Percentiles rank a stretch among this genome's conserved stretches.
These are phyloP conservation scores for Donacobius atricapilla DNA, from an alignment of 2,113 vertebrate species.

Conservation along the genomic window DNA sequence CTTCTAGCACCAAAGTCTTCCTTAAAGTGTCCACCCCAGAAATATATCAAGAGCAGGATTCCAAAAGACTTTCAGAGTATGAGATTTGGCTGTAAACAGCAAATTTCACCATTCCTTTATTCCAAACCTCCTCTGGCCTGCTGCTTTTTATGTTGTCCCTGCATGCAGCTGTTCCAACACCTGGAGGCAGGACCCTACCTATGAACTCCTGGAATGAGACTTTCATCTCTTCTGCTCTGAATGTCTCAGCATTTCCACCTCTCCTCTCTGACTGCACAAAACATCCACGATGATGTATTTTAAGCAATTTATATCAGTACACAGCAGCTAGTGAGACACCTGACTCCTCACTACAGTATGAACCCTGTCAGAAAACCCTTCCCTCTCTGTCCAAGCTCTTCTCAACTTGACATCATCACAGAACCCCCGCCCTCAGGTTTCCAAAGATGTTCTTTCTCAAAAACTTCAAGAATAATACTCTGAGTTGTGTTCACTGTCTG, in stretches of 20 bases:
- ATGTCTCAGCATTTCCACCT: background rate
- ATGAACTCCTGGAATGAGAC: background rate
- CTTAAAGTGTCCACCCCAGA: background rate
- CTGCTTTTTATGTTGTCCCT: background rate
- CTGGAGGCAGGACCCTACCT: background rate
- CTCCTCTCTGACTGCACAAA: background rate
- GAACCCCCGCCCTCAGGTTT: rapidly evolving
- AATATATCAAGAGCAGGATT: background rate
- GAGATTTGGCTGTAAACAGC: background rate
- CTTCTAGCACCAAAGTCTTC: background rate
- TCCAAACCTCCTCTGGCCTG: background rate
- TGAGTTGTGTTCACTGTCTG: background rate
- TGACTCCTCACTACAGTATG: background rate
- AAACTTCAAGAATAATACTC: background rate
- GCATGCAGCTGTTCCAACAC: background rate
- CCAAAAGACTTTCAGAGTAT: background rate
- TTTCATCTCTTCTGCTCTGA: background rate
- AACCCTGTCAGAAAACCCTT: background rate
- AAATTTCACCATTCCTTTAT: background rate
- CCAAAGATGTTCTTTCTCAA: background rate
- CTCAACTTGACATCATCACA: background rate
- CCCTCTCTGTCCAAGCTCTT: background rate
- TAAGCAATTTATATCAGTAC: background rate
- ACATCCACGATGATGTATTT: background rate
- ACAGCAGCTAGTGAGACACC: background rate